Evolutionary conservation across 2,888 invertebrate species (phyloP), one percentile per base, ranked within the genome.

Genomic region (Boloria selene): DNA sequence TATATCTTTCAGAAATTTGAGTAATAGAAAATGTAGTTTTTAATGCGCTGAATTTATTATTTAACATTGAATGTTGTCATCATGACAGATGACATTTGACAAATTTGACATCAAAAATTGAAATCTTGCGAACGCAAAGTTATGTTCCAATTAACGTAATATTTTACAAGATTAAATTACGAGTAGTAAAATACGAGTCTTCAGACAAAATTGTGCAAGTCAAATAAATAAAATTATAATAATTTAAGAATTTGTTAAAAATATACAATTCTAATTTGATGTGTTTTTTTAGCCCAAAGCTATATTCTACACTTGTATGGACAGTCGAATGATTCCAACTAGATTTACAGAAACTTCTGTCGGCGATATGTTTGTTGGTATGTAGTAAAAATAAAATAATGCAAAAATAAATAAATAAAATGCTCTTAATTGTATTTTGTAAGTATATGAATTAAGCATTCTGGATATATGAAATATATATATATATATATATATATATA

Each of bases 231-330:
- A 16, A 49, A 0, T 47, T 45, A 22, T 26, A 6, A 18, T 26
- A 22, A 2, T 26, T 13, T 0, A 16, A 26, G 22, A 10, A 16
- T 13, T 22, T 22, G 14, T 45, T 5, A 26, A 45, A 14, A 49
- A 49, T 26, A 38, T 54, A 16, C n/a, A 18, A 6, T 16, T 47
- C 18, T 16, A n/a, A 6, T 42, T 38, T 13, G 22, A 26, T 60
- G 22, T 17, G 13, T 58, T 49, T 18, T 52, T 93, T 94, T 83
- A 99, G 97, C 99, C 99, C 17, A 97, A 97, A 93, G 98, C 98
- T 72, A 96, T 99, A 70, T 97, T 99, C 93, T 98, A 99, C 89
- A 98, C 98, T 52, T 99, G 99, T 87, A 98, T 99, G 96, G 99
- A 99, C 94, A 98, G 98, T 86, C 94, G 99, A 89, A 97, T 99